Evolutionary conservation across 2,797 vertebrate genomes (phyloP).

Genomic region (Pseudochirops cupreus): DNA sequence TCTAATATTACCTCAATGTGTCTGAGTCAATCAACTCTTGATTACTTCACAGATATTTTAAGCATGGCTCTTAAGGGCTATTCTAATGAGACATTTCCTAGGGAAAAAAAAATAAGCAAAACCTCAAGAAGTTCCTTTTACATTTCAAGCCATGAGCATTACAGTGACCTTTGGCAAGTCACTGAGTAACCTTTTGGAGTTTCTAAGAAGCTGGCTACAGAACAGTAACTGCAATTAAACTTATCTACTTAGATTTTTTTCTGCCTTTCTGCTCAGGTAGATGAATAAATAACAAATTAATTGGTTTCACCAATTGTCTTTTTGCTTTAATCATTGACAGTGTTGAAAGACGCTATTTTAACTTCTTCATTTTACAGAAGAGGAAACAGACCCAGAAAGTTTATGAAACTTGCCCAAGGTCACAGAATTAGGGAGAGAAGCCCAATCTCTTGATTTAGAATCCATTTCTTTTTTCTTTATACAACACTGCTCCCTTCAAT

Average conservation of each 20-base stretch:
- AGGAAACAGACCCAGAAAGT: background rate
- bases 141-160: conserved; percentile 18
- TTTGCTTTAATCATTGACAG: conserved; percentile 8
- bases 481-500: background rate
- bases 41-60: background rate
- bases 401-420: background rate
- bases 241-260: background rate
- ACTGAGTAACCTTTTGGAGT: conserved; percentile 7
- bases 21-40: background rate
- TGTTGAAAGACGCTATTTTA: background rate
- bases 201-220: background rate
- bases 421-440: background rate
- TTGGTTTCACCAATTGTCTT: background rate
- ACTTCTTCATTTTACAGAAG: background rate
- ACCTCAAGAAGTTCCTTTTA: background rate
- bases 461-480: background rate
- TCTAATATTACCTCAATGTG: background rate
- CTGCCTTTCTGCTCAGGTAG: background rate
- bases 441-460: background rate
- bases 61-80: background rate
- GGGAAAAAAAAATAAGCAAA: conserved; percentile 4
- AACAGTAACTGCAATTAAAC: conserved; percentile 28
- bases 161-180: conserved; percentile 10
- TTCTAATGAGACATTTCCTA: background rate
- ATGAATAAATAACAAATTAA: conserved; percentile 3